phyloP scores from a whole-genome alignment of 2,888 invertebrate species.

The Vesta saturnalis region DNA sequence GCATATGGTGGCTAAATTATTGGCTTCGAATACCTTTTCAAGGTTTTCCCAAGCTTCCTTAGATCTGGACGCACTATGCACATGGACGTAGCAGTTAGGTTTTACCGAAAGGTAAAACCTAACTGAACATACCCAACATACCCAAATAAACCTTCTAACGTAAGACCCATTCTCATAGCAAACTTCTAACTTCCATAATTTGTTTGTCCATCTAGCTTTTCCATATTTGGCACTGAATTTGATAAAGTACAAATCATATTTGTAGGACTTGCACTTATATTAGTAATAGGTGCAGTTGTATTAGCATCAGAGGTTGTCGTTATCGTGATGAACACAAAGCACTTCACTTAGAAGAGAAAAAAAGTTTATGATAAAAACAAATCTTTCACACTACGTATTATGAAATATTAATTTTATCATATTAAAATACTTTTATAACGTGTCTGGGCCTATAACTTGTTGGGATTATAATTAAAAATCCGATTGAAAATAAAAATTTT shows the following conservation, averaged over 20 bases:
- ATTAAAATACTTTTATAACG: background rate
- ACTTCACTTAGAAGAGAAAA: background rate
- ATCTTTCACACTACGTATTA: too few species aligned
- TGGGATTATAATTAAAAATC: too few species aligned
- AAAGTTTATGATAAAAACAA: too few species aligned
- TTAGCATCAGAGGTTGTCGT: too few species aligned
- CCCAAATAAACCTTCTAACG: background rate
- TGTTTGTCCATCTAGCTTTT: background rate
- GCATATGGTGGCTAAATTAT: background rate
- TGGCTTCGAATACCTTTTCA: background rate
- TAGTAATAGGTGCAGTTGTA: too few species aligned
- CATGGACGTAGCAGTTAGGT: background rate
- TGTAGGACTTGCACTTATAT: too few species aligned
- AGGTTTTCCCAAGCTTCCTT: too few species aligned
- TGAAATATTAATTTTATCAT: background rate
- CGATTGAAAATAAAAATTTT: too few species aligned
- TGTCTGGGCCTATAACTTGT: background rate
- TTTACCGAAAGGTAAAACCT: too few species aligned
- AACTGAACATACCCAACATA: background rate
- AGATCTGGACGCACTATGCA: background rate
- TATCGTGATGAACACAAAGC: too few species aligned
- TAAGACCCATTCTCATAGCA: background rate
- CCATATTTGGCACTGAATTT: background rate
- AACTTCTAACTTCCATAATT: background rate
- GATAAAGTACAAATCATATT: background rate